phyloP scores from a whole-genome alignment of 2,888 invertebrate species.

The Cryptocephalus primarius region DNA sequence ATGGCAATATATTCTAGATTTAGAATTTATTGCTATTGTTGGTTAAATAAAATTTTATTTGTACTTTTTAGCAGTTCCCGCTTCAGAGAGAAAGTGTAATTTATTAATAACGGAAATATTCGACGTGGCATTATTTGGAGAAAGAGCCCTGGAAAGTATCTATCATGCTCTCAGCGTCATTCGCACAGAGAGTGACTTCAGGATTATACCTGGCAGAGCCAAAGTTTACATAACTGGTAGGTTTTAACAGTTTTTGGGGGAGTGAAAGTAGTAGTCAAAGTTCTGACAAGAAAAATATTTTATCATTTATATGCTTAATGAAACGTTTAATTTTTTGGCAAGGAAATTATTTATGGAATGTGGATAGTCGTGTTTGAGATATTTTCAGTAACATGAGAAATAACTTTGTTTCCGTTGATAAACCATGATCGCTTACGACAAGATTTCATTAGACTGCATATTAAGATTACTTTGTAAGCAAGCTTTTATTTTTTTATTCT shows the following conservation, averaged over 20 bases:
- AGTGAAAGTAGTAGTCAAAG: too few relatives aligned
- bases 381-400: background rate
- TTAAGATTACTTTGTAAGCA: too few relatives aligned
- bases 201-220: constrained; percentile 50
- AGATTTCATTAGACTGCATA: too few relatives aligned
- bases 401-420: too few relatives aligned
- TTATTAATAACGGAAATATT: constrained; percentile 67
- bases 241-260: too few relatives aligned
- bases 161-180: constrained; percentile 59
- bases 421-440: too few relatives aligned
- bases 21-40: background rate
- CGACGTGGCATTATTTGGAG: constrained; percentile 72
- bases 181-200: constrained; percentile 36
- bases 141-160: constrained; percentile 54
- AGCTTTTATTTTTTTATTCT: constrained; percentile 2
- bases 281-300: too few relatives aligned
- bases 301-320: background rate
- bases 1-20: background rate
- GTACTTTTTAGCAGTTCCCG: constrained; percentile 5
- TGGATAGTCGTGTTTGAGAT: background rate
- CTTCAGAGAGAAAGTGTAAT: constrained; percentile 25
- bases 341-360: background rate
- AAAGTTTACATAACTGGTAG: constrained; percentile 54
- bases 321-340: too few relatives aligned
- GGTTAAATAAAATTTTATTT: background rate